A percentile compares a stretch with the other conserved stretches of the same genome.
phyloP scores from a whole-genome alignment of 2,888 invertebrate species.

The Cheilosia urbana region DNA sequence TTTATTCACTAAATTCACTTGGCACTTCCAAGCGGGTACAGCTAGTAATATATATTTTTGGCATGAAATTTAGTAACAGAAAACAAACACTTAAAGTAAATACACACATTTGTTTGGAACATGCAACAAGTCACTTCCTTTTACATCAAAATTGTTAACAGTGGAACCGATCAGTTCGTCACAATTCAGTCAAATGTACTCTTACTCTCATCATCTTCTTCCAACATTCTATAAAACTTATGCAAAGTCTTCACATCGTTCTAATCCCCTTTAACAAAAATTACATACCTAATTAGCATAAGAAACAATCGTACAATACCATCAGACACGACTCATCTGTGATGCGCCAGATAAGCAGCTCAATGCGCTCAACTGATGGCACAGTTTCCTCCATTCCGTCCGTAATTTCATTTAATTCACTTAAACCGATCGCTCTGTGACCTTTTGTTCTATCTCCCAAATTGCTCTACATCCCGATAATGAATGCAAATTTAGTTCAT shows the following conservation, averaged over 20 bases:
- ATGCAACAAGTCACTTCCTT: too few relatives aligned
- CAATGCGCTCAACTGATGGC: constrained; percentile 7
- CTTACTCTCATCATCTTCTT: background rate
- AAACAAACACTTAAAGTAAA: too few relatives aligned
- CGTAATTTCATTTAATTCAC: constrained; percentile 49
- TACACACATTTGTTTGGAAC: too few relatives aligned
- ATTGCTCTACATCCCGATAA: constrained; percentile 60
- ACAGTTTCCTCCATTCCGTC: background rate
- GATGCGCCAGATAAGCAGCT: constrained; percentile 53
- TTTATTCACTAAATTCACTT: too few relatives aligned
- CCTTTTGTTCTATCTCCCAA: constrained; percentile 29
- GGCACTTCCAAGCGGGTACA: too few relatives aligned
- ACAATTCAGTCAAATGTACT: too few relatives aligned
- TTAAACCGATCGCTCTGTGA: constrained; percentile 51
- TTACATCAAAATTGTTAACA: too few relatives aligned
- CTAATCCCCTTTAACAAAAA: background rate
- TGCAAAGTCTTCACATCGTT: background rate
- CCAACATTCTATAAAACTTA: background rate
- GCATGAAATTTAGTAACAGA: too few relatives aligned
- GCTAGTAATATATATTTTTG: too few relatives aligned
- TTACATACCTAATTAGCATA: background rate
- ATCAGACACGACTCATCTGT: background rate
- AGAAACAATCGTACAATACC: background rate
- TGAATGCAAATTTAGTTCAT: constrained; percentile 69
- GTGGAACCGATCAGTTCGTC: too few relatives aligned